phyloP scores from a whole-genome alignment of 2,113 vertebrate species.

The Redunca redunca region DNA sequence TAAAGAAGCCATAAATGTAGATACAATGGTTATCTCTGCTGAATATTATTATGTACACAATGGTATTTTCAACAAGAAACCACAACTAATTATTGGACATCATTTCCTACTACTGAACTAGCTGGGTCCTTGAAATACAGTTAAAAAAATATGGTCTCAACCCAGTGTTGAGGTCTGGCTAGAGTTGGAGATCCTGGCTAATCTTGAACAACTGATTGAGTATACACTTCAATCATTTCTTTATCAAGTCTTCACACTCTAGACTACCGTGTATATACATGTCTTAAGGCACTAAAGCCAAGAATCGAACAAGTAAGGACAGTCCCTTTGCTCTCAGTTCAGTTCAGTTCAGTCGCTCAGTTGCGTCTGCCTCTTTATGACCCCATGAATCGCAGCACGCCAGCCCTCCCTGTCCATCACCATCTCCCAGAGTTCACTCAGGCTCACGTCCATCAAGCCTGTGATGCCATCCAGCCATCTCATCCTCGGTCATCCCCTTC shows the following conservation, averaged over 20 bases:
- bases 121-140: neutral
- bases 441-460: no score
- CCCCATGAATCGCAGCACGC: no score
- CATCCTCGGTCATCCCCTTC: no score
- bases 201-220: neutral
- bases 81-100: neutral
- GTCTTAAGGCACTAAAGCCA: neutral
- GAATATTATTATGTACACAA: neutral
- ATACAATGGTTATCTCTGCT: neutral
- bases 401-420: no score
- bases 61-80: slow-evolving; percentile 41
- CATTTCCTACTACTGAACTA: slow-evolving; percentile 15
- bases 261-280: no score
- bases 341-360: no score
- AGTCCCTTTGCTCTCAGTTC: neutral
- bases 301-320: neutral
- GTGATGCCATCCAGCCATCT: no score
- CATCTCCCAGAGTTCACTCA: no score
- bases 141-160: neutral
- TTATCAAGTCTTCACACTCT: neutral
- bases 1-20: neutral
- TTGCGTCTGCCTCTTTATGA: no score
- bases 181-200: neutral
- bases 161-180: neutral
- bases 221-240: neutral